Evolutionary conservation across 2,888 invertebrate genomes (phyloP).

Genomic region (Aleiodes alternator): DNA sequence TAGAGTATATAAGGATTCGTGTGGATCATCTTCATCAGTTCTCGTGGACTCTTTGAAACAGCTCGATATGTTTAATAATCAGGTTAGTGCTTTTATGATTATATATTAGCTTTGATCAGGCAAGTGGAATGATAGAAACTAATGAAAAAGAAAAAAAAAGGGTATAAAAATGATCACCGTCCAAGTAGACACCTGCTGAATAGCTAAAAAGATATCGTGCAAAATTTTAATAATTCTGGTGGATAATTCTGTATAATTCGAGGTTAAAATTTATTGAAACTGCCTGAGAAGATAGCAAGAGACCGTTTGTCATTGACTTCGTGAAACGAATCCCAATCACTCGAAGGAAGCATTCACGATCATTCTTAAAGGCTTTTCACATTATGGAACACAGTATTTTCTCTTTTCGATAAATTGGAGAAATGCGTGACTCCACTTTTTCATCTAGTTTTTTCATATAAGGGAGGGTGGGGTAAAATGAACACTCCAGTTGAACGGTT

Average conservation of each 20-base stretch:
- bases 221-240: slow-evolving; percentile 10
- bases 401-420: slow-evolving; percentile 42
- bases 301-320: slow-evolving; percentile 47
- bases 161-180: background rate
- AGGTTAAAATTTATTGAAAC: slow-evolving; percentile 37
- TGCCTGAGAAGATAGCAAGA: slow-evolving; percentile 36
- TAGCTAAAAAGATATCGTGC: too few species aligned
- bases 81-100: slow-evolving; percentile 62
- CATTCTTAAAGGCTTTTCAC: slow-evolving; percentile 19
- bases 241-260: slow-evolving; percentile 31
- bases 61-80: slow-evolving; percentile 68
- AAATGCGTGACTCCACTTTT: slow-evolving; percentile 46
- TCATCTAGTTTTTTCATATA: slow-evolving; percentile 23
- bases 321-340: slow-evolving; percentile 46
- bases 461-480: too few species aligned
- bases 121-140: too few species aligned
- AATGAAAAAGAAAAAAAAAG: background rate
- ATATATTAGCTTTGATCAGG: background rate
- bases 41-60: slow-evolving; percentile 66
- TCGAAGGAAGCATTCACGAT: slow-evolving; percentile 4
- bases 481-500: too few species aligned
- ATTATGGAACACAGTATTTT: slow-evolving; percentile 7
- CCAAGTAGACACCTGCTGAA: too few species aligned
- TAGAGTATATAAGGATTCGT: slow-evolving; percentile 66
- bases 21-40: slow-evolving; percentile 70